These are phyloP conservation scores for Myotis davidii DNA, from an alignment of 2,113 vertebrate genomes.

Conservation along the genomic window DNA sequence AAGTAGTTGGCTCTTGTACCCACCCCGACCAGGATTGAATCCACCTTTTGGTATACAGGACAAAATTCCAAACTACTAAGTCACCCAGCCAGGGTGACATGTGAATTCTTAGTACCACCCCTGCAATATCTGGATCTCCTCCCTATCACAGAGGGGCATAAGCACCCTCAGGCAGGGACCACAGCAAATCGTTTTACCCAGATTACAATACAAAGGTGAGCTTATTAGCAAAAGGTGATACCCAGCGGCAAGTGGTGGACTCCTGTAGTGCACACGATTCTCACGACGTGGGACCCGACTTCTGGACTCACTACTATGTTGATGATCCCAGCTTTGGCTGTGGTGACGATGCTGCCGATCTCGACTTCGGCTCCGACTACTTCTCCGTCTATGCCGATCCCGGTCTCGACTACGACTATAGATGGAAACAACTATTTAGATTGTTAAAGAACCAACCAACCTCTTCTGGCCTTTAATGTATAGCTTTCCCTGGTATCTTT, in stretches of 20 bases:
- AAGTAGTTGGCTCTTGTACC: too few relatives aligned
- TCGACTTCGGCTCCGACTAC: slow-evolving; percentile 67
- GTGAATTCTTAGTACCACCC: not conserved
- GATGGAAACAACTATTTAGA: not conserved
- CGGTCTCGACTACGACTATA: slow-evolving; percentile 44
- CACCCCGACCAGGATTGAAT: too few relatives aligned
- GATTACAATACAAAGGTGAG: not conserved
- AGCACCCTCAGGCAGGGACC: not conserved
- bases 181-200: not conserved
- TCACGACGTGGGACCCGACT: slow-evolving; percentile 72
- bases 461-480: not conserved
- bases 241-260: slow-evolving; percentile 67
- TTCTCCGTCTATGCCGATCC: slow-evolving; percentile 67
- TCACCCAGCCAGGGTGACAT: too few relatives aligned
- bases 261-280: slow-evolving; percentile 65
- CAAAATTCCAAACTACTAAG: too few relatives aligned
- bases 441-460: not conserved
- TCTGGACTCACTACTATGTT: slow-evolving; percentile 72
- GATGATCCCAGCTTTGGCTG: slow-evolving; percentile 72
- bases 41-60: too few relatives aligned
- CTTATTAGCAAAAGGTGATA: slow-evolving; percentile 42
- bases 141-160: not conserved
- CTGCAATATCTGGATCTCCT: not conserved
- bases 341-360: slow-evolving; percentile 62
- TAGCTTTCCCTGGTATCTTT: not conserved